These are phyloP conservation scores for Cinclus mexicanus DNA, from an alignment of 2,113 vertebrate genomes.

Conservation along the genomic window DNA sequence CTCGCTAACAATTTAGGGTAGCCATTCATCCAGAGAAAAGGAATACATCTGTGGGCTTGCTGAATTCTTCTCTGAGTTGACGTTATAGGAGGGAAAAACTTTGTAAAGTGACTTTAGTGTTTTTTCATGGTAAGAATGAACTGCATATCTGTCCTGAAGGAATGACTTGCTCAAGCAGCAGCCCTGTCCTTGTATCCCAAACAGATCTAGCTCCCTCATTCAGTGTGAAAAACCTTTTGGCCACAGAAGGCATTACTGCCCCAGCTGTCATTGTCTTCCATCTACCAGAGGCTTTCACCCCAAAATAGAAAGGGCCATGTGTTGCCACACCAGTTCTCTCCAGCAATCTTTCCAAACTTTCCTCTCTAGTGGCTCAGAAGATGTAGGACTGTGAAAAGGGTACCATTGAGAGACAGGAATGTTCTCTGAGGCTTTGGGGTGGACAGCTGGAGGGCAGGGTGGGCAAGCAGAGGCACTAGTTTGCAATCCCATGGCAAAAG, in stretches of 20 bases:
- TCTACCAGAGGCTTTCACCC: neutral
- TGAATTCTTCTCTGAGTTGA: constrained; percentile 8
- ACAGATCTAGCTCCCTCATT: neutral
- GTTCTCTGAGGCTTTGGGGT: neutral
- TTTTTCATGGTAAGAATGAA: neutral
- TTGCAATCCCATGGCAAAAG: neutral
- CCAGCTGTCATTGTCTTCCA: neutral
- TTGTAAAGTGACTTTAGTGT: neutral
- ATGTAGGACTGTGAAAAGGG: neutral
- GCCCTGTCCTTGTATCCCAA: neutral
- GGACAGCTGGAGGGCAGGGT: neutral
- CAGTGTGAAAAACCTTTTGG: neutral
- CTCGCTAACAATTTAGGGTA: constrained; percentile 32
- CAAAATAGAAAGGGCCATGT: neutral
- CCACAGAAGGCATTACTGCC: neutral
- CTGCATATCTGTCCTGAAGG: neutral
- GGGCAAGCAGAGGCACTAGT: fast-evolving
- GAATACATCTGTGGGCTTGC: constrained; percentile 5
- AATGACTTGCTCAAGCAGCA: neutral
- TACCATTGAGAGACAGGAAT: neutral
- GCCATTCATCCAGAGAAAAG: constrained; percentile 16
- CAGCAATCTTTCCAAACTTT: neutral
- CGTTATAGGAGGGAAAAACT: neutral
- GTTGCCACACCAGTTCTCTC: neutral
- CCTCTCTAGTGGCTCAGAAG: neutral